phyloP scores from a whole-genome alignment of 2,888 invertebrate species.

The Rotaria magnacalcarata region DNA sequence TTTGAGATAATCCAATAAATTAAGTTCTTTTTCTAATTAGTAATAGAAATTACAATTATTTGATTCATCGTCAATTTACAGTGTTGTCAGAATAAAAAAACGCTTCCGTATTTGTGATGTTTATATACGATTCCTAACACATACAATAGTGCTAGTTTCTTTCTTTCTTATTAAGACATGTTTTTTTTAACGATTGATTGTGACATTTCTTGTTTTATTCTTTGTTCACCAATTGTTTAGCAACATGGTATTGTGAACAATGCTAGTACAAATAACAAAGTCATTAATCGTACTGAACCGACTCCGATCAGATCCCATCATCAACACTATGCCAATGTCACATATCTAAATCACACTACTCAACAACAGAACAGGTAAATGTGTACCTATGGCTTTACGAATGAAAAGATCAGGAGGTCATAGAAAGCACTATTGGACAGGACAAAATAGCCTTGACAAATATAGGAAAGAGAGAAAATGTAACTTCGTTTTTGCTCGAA shows the following conservation, averaged over 20 bases:
- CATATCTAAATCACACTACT: background rate
- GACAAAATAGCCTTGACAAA: background rate
- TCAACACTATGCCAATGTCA: slow-evolving; percentile 2
- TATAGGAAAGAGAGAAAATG: background rate
- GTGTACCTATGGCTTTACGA: background rate
- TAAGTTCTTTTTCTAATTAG: background rate
- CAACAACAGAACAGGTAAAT: slow-evolving; percentile 15
- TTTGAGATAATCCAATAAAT: background rate
- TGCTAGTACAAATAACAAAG: background rate
- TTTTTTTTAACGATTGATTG: background rate
- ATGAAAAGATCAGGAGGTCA: background rate
- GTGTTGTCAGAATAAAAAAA: background rate
- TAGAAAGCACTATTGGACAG: background rate
- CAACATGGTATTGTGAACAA: background rate
- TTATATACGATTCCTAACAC: background rate
- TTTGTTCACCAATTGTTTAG: background rate
- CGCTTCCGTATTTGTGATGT: background rate
- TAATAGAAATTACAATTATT: background rate
- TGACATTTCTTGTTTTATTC: background rate
- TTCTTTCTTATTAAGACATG: background rate
- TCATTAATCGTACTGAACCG: background rate
- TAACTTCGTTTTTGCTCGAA: background rate
- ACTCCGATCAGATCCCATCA: background rate
- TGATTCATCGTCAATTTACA: background rate
- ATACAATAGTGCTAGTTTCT: background rate